Evolutionary conservation across 2,888 invertebrate species (phyloP).

Genomic region (Lasioglossum oenotherae): DNA sequence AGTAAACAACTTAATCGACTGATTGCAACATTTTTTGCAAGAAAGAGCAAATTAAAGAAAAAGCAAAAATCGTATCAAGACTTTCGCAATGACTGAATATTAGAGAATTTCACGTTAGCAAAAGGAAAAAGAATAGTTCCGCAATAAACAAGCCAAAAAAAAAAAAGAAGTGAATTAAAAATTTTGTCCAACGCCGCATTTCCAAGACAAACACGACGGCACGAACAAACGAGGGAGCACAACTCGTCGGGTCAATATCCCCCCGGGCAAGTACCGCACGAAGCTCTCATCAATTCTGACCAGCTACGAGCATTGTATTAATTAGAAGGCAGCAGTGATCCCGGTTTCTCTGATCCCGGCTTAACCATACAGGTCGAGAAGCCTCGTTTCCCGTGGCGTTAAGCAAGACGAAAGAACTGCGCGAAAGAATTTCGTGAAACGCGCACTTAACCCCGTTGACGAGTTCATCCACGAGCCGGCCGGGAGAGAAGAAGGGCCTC

Average conservation of each 20-base stretch:
- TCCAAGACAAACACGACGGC: background rate
- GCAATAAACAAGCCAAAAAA: background rate
- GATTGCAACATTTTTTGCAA: too few species aligned
- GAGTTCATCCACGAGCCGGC: slow-evolving; percentile 46
- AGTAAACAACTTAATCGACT: too few species aligned
- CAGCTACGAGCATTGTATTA: slow-evolving; percentile 55
- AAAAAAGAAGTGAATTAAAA: background rate
- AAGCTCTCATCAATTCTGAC: slow-evolving; percentile 41
- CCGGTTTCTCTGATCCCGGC: slow-evolving; percentile 21
- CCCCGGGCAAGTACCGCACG: background rate
- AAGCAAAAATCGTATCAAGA: too few species aligned
- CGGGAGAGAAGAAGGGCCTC: background rate
- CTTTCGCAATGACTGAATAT: too few species aligned
- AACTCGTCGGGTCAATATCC: background rate
- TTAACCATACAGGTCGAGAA: slow-evolving; percentile 13
- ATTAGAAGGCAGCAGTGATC: slow-evolving; percentile 50
- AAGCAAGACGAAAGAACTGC: slow-evolving; percentile 31
- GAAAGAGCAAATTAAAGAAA: too few species aligned
- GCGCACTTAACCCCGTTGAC: slow-evolving; percentile 62
- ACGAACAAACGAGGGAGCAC: background rate
- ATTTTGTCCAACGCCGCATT: background rate
- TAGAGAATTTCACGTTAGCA: background rate
- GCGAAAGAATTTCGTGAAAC: slow-evolving; percentile 53
- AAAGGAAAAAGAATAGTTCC: background rate
- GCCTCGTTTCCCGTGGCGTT: slow-evolving; percentile 28